Evolutionary conservation across 2,888 invertebrate genomes (phyloP).

Genomic region (Cantharis flavilabris): DNA sequence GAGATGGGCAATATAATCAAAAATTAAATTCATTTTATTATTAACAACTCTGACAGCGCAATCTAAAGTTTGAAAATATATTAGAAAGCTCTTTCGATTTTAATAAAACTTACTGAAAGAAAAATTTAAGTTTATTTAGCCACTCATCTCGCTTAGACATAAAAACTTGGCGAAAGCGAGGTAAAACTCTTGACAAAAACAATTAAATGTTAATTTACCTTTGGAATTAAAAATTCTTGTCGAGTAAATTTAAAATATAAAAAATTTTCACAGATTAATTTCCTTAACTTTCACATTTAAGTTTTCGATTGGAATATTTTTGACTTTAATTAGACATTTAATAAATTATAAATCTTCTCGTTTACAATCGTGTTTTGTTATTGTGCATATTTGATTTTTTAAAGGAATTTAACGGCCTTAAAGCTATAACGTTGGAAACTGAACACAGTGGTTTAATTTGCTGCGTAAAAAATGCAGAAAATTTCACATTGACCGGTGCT

Average conservation of each 20-base stretch:
- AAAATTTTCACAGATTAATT: constrained; percentile 9
- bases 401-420: neutral
- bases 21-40: constrained; percentile 4
- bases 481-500: too few relatives aligned
- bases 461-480: neutral
- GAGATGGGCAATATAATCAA: neutral
- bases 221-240: constrained; percentile 1
- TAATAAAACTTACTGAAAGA: constrained; percentile 14
- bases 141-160: neutral
- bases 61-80: constrained; percentile 20
- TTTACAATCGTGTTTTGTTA: neutral
- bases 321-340: neutral
- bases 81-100: constrained; percentile 7
- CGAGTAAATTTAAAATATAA: neutral
- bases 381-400: neutral
- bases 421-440: too few relatives aligned
- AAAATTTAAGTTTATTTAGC: neutral
- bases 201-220: constrained; percentile 20
- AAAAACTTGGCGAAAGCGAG: neutral
- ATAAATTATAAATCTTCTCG: neutral
- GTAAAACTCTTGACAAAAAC: constrained; percentile 3
- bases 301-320: neutral
- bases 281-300: constrained; percentile 6
- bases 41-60: constrained; percentile 16
- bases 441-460: too few relatives aligned